Base-by-base conservation (phyloP, 2,113 vertebrate species). In the Verasper variegatus region DNA sequence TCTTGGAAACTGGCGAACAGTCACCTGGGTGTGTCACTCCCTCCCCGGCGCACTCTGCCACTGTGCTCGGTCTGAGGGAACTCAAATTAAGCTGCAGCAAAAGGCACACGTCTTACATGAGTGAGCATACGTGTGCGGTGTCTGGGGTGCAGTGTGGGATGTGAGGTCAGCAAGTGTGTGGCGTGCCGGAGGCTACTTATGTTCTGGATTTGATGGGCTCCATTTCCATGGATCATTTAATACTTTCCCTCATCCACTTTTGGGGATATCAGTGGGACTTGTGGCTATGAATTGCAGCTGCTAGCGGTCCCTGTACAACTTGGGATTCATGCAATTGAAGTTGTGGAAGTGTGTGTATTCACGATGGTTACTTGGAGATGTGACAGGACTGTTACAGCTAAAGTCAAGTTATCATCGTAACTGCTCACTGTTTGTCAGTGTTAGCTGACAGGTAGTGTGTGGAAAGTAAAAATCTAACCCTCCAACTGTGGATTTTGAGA, bases 161-260 rank as follows among this genome's bases (percentile, higher is more conserved):
- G 67, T 74, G 82, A 82, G 72, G 86, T 86, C 79, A 85, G 77
- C 37, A 20, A 74, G 78, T 88, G 63, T 87, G 80, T 55, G 69
- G 62, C 63, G 31, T 63, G 86, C 88, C 68, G 35, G 68, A 72
- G 89, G 89, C 81, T 83, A 85, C 87, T 83, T 82, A 83, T 86
- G 76, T 83, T 88, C 86, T 72, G 76, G 61, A 81, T 88, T 90
- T 88, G 72, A 88, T 68, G 66, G 81, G 77, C 82, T 67, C 61
- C 63, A 81, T 88, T 90, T 88, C 70, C 86, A 85, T 76, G 86
- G 85, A 86, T 90, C 86, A 89, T 90, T 92, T 91, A 86, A 81
- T 85, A 78, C 47, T 75, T 85, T 69, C 67, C 69, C 47, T 89
- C 68, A 78, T 76, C 71, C 68, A 82, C 73, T 74, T 89, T 86